Evolutionary conservation across 2,888 invertebrate species (phyloP), one percentile per base, ranked within the genome.

Genomic region (Bellardia pandia): DNA sequence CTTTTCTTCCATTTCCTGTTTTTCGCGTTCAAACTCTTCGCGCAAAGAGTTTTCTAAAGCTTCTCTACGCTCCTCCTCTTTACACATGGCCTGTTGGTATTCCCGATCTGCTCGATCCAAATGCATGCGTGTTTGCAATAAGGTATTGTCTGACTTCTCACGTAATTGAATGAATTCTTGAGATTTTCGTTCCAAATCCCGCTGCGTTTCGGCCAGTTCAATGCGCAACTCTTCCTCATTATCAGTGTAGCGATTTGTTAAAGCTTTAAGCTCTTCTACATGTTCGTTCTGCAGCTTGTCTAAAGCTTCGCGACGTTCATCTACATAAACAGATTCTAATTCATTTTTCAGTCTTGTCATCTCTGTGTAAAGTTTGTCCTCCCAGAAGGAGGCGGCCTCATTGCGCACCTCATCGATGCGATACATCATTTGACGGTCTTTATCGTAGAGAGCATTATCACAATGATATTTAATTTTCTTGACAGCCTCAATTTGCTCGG

Each of bases 1-100:
- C 8, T 94, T 94, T 93, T 96, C 96, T 90, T 96, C 97, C 80
- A 96, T 95, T 93, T 96, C 96, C 91, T 96, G 96, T 92, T 97
- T 94, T 80, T 96, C 94, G 89, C 95, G 94, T 68, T 97, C 94
- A 74, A 96, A 94, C 90, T 97, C 96, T 79, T 91, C 88, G 33
- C 91, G 91, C 23, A 94, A 90, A 48, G 90, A 89, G 86, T 90
- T 90, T 89, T 92, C 91, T 69, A 93, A 89, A 79, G 90, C 89
- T 45, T 93, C 92, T n/a, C 93, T 92, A 13, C 92, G 91, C 71
- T 92, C 92, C 74, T 93, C 92, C 89, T 94, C 94, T 6, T 92
- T 91, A 85, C 92, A 92, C 92, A 93, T 92, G 86, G 93, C 93
- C 64, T 91, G 90, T 88, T 94, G 94, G 85, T 92, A 94, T 79